Conservation (phyloP, 2,888 invertebrate genomes). For the Tanytarsus gracilentus region DNA sequence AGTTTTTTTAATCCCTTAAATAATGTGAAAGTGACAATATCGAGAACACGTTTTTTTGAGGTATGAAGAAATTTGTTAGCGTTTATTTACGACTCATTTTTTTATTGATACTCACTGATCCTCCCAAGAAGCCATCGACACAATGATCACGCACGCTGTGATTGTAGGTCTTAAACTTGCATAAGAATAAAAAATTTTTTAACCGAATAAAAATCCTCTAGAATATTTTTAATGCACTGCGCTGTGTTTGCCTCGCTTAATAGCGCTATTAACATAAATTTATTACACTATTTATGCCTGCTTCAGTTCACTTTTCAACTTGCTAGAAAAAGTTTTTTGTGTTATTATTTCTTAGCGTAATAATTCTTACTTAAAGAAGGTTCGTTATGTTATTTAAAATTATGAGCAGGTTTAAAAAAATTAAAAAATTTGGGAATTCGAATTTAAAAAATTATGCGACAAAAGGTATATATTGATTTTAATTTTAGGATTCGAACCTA, state of each 20-base stretch:
- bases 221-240: background rate
- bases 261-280: conserved; percentile 26
- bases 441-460: too few relatives aligned
- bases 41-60: background rate
- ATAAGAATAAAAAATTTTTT: background rate
- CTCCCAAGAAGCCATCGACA: conserved; percentile 18
- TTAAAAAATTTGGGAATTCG: too few relatives aligned
- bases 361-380: too few relatives aligned
- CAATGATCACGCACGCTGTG: background rate
- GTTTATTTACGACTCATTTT: conserved; percentile 21
- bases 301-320: background rate
- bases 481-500: too few relatives aligned
- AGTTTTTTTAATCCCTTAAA: too few relatives aligned
- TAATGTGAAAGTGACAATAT: too few relatives aligned
- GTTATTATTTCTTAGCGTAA: background rate
- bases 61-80: conserved; percentile 16
- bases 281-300: conserved; percentile 26
- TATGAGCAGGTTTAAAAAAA: too few relatives aligned
- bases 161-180: conserved; percentile 8
- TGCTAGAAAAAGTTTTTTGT: background rate
- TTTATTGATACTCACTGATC: conserved; percentile 11
- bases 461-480: too few relatives aligned
- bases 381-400: too few relatives aligned
- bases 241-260: conserved; percentile 7
- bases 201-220: background rate